These are phyloP conservation scores for Pangasius djambal DNA, from an alignment of 2,797 vertebrate species.

Conservation along the genomic window DNA sequence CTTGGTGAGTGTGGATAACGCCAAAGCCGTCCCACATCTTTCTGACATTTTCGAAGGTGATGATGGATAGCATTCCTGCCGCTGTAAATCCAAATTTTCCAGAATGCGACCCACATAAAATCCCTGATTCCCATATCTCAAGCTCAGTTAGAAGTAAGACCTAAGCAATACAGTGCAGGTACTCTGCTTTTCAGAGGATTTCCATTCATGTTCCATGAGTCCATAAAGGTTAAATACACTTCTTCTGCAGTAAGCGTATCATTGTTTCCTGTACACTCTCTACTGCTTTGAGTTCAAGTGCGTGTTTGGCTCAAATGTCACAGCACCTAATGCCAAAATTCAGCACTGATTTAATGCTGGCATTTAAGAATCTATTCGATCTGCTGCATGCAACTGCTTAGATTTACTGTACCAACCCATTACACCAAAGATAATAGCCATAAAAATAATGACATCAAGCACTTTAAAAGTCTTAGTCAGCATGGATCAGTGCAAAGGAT, in stretches of 20 bases:
- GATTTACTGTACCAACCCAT: not conserved
- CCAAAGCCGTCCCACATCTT: not conserved
- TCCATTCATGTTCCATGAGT: not conserved
- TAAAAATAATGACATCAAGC: not conserved
- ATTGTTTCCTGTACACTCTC: not conserved
- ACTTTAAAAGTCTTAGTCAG: not conserved
- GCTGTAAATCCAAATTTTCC: not conserved
- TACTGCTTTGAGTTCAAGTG: not conserved
- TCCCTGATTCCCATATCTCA: not conserved
- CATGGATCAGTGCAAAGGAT: not conserved
- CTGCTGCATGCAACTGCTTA: not conserved
- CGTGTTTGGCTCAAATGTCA: conserved; percentile 34
- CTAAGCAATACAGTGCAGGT: not conserved
- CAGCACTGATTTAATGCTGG: conserved; percentile 35
- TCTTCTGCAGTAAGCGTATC: not conserved
- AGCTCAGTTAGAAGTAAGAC: not conserved
- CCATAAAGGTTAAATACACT: conserved; percentile 32
- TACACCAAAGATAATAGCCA: conserved; percentile 1
- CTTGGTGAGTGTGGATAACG: not conserved
- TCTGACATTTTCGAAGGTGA: conserved; percentile 15
- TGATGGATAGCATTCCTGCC: not conserved
- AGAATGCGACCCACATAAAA: not conserved
- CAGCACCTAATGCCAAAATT: not conserved
- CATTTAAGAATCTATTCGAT: conserved; percentile 21
- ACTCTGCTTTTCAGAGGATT: not conserved